Percentiles rank a stretch among this genome's conserved stretches.
Conservation (phyloP, 2,888 invertebrate species). For the Iselma pallidipennis region DNA sequence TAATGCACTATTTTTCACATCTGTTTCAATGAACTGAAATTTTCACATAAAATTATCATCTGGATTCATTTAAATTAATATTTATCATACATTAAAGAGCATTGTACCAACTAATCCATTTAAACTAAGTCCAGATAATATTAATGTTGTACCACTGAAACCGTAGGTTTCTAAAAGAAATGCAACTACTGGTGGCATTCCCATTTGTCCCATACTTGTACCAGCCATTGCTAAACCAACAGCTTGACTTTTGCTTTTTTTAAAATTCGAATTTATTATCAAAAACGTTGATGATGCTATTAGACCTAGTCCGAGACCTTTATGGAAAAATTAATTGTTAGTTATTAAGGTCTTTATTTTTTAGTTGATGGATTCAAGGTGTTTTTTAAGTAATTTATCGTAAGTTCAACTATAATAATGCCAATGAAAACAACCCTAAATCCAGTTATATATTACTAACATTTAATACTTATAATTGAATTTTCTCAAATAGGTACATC, state of each 20-base stretch:
- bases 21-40: too few relatives aligned
- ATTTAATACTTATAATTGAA: background rate
- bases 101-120: constrained; percentile 60
- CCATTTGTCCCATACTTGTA: constrained; percentile 74
- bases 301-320: constrained; percentile 71
- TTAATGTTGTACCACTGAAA: constrained; percentile 66
- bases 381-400: too few relatives aligned
- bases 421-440: too few relatives aligned
- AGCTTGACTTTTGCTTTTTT: constrained; percentile 68
- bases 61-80: too few relatives aligned
- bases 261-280: constrained; percentile 73
- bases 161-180: constrained; percentile 67
- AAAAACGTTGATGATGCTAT: constrained; percentile 74
- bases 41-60: too few relatives aligned
- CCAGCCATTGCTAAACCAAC: constrained; percentile 77
- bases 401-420: too few relatives aligned
- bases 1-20: too few relatives aligned
- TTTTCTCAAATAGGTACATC: too few relatives aligned
- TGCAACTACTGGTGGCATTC: constrained; percentile 73
- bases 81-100: constrained; percentile 61
- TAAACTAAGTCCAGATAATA: constrained; percentile 66
- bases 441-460: too few relatives aligned
- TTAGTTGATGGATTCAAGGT: too few relatives aligned
- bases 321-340: constrained; percentile 23
- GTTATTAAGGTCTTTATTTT: too few relatives aligned